These are phyloP conservation scores for Hyperoplus immaculatus DNA, from an alignment of 2,797 vertebrate species.

Conservation along the genomic window DNA sequence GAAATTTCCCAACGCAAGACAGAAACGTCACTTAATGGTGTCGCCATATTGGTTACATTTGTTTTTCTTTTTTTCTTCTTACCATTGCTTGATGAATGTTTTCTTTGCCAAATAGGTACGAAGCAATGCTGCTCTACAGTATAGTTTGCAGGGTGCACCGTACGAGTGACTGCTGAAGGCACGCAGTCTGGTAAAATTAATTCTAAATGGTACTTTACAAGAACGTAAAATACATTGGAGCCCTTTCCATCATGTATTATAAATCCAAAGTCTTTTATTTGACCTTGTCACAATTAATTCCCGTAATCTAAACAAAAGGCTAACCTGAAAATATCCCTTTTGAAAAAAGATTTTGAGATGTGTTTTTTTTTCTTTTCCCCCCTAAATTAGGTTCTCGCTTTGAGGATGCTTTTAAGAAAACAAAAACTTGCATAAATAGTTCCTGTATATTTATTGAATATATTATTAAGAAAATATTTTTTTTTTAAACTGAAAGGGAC, in stretches of 20 bases:
- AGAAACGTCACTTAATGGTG: slow-evolving; percentile 61
- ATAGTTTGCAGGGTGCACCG: slow-evolving; percentile 46
- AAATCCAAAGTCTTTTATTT: slow-evolving; percentile 57
- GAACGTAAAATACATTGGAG: slow-evolving; percentile 35
- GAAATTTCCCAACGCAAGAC: slow-evolving; percentile 34
- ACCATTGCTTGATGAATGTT: slow-evolving; percentile 78
- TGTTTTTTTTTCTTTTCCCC: slow-evolving; percentile 8
- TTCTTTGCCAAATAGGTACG: slow-evolving; percentile 84
- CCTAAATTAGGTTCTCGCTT: slow-evolving; percentile 38
- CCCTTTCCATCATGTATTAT: slow-evolving; percentile 49
- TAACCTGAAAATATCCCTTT: slow-evolving; percentile 29
- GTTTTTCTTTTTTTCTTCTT: slow-evolving; percentile 25
- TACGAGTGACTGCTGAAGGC: slow-evolving; percentile 48
- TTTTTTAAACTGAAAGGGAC: slow-evolving; percentile 60
- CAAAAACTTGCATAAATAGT: slow-evolving; percentile 38
- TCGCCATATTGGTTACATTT: slow-evolving; percentile 63
- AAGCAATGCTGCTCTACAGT: slow-evolving; percentile 65
- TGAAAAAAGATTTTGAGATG: slow-evolving; percentile 20
- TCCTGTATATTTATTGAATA: slow-evolving; percentile 84
- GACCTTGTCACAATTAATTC: slow-evolving; percentile 28
- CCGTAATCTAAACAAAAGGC: slow-evolving; percentile 50
- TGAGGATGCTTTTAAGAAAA: slow-evolving; percentile 64
- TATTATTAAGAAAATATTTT: slow-evolving; percentile 66
- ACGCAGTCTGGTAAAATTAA: slow-evolving; percentile 62
- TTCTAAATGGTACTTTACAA: slow-evolving; percentile 59